A percentile compares a stretch with the other conserved stretches of the same genome.
Evolutionary conservation across 2,888 invertebrate species (phyloP).

Genomic region (Cephus runcator): DNA sequence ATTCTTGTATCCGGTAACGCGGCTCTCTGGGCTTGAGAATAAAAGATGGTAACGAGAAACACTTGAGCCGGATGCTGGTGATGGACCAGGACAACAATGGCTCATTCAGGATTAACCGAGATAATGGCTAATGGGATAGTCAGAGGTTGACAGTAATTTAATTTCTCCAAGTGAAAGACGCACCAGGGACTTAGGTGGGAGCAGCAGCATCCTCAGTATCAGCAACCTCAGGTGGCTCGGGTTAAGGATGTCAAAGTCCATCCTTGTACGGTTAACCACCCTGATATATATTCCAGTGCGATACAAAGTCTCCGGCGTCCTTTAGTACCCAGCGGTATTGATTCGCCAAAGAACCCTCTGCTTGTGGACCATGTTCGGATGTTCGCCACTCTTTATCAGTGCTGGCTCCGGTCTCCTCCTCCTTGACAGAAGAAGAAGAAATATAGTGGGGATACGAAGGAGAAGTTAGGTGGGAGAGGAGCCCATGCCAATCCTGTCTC

Average conservation of each 20-base stretch:
- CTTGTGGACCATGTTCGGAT: background rate
- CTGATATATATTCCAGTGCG: background rate
- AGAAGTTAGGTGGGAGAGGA: background rate
- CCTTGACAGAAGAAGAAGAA: background rate
- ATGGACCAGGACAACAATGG: background rate
- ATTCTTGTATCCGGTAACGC: background rate
- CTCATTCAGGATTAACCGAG: background rate
- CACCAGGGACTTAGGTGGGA: background rate
- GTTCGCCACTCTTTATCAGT: conserved; percentile 4
- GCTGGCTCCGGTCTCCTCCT: background rate
- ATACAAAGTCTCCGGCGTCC: background rate
- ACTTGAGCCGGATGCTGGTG: background rate
- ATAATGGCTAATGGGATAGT: background rate
- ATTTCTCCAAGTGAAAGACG: conserved; percentile 15
- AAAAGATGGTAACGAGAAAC: background rate
- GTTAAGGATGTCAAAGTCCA: background rate
- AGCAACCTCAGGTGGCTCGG: background rate
- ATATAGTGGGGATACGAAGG: background rate
- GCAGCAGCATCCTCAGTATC: background rate
- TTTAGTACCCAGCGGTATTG: background rate
- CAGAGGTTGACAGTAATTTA: conserved; percentile 9
- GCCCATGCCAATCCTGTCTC: background rate
- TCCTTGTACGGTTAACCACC: background rate
- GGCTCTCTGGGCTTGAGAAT: background rate
- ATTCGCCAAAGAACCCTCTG: background rate